These are phyloP conservation scores for Hydriomena furcata DNA, from an alignment of 2,888 invertebrate genomes.

Conservation along the genomic window DNA sequence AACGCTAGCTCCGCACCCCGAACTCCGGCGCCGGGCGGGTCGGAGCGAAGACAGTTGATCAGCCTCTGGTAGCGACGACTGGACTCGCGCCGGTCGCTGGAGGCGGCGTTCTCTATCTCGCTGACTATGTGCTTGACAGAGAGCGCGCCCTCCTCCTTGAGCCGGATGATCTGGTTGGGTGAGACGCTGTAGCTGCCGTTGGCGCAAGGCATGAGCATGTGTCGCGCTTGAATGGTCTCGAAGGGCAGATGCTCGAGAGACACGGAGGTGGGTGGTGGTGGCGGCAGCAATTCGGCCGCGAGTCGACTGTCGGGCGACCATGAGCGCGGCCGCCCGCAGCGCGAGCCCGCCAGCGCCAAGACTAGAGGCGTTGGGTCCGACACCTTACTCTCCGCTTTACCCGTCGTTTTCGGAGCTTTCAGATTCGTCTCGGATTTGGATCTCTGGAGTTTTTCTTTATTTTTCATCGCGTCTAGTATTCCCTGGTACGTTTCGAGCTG, in stretches of 20 bases:
- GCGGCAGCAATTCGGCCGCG: slow-evolving; percentile 85
- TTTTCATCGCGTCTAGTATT: slow-evolving; percentile 97
- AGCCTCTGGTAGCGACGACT: slow-evolving; percentile 45
- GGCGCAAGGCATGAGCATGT: slow-evolving; percentile 92
- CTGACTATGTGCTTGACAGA: slow-evolving; percentile 89
- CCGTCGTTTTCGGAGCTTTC: slow-evolving; percentile 86
- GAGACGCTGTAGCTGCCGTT: slow-evolving; percentile 95
- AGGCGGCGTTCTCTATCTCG: slow-evolving; percentile 86
- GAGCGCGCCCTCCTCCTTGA: slow-evolving; percentile 86
- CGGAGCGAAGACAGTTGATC: slow-evolving; percentile 30
- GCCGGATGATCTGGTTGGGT: slow-evolving; percentile 93
- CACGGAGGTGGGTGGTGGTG: slow-evolving; percentile 85
- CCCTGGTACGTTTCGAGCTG: slow-evolving; percentile 98
- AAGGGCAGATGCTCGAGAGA: slow-evolving; percentile 86
- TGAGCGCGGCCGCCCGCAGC: slow-evolving; percentile 38
- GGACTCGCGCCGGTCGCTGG: slow-evolving; percentile 59
- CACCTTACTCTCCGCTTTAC: slow-evolving; percentile 82
- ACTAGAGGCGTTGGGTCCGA: slow-evolving; percentile 85
- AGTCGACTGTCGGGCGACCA: slow-evolving; percentile 47
- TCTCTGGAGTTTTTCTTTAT: slow-evolving; percentile 95
- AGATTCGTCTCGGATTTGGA: slow-evolving; percentile 97
- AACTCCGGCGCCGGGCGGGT: slow-evolving; percentile 13
- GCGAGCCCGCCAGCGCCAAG: slow-evolving; percentile 79
- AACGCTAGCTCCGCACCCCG: background rate
- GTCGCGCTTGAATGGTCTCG: slow-evolving; percentile 84